Percentiles rank a stretch among this genome's conserved stretches.
Conservation (phyloP, 2,888 invertebrate genomes). For the Sinotaia quadrata region DNA sequence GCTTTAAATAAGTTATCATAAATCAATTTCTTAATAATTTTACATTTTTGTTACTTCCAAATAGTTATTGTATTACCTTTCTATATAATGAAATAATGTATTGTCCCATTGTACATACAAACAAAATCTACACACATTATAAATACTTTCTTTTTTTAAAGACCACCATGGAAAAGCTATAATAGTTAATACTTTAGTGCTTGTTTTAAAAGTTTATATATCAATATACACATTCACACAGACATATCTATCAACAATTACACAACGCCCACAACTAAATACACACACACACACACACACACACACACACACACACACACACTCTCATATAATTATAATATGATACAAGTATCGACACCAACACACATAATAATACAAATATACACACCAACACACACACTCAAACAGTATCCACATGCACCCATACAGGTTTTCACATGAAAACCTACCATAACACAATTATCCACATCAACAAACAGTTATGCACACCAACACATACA, state of each 20-base stretch:
- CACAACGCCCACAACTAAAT: neutral
- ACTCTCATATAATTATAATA: neutral
- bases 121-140: neutral
- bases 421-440: neutral
- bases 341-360: neutral
- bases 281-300: neutral
- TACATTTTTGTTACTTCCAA: too few species aligned
- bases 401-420: constrained; percentile 1
- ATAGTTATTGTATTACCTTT: too few species aligned
- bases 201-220: too few species aligned
- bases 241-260: too few species aligned
- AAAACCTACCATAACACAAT: neutral
- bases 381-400: neutral
- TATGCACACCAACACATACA: neutral
- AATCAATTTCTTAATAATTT: too few species aligned
- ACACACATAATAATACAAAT: neutral
- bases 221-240: too few species aligned
- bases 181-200: neutral
- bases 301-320: constrained; percentile 7
- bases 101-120: too few species aligned
- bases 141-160: neutral
- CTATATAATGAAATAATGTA: too few species aligned
- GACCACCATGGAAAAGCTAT: neutral
- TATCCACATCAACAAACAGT: neutral
- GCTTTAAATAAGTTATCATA: too few species aligned